Conservation (phyloP, 2,113 vertebrate species). For the Phycodurus eques region DNA sequence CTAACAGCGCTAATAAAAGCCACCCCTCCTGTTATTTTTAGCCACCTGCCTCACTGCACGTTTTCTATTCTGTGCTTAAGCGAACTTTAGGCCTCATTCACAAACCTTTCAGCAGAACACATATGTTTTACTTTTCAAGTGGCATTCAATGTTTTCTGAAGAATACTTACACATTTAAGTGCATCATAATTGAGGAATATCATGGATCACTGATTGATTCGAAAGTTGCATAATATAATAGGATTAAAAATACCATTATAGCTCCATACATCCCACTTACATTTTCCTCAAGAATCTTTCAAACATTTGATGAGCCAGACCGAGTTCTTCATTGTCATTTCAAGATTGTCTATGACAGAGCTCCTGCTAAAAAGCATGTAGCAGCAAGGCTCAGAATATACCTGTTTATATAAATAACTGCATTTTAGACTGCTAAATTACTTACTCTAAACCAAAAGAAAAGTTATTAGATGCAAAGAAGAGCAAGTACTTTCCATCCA, state of each 20-base stretch:
- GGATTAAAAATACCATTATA: background rate
- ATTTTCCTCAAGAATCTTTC: background rate
- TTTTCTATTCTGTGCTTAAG: background rate
- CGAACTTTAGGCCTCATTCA: background rate
- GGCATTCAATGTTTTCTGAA: background rate
- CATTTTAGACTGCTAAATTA: no score
- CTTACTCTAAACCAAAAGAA: no score
- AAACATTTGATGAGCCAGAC: no score
- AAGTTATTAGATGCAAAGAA: no score
- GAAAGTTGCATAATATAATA: background rate
- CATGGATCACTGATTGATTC: background rate
- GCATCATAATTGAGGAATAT: background rate
- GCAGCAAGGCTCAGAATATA: no score
- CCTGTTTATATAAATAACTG: no score
- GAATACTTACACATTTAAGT: background rate
- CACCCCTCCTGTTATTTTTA: background rate
- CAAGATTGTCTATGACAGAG: background rate
- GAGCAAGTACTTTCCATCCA: no score
- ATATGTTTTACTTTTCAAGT: background rate
- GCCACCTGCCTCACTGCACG: background rate
- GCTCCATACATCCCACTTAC: background rate
- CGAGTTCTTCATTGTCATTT: background rate
- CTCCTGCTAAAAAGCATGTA: background rate
- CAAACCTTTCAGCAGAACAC: background rate
- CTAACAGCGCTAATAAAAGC: conserved; percentile 48